Conservation (phyloP, 2,797 vertebrate genomes). For the Limnodromus scolopaceus region DNA sequence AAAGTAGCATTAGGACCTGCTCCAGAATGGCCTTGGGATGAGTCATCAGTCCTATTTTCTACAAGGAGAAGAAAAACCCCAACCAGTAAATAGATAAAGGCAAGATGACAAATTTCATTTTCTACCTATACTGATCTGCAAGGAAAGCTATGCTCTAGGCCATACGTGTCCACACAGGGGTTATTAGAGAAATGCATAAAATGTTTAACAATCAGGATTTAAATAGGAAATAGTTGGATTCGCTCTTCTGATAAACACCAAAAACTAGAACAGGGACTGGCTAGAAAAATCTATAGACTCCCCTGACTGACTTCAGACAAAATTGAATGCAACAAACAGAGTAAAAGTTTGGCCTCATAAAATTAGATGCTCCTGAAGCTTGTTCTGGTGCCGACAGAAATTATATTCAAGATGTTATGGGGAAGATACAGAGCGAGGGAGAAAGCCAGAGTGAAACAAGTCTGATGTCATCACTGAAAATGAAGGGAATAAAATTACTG, state of each 20-base stretch:
- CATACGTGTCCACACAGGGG: fast-evolving
- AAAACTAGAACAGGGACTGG: neutral
- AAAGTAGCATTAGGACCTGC: neutral
- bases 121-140: neutral
- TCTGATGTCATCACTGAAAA: neutral
- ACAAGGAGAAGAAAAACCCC: neutral
- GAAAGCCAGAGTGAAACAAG: neutral
- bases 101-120: neutral
- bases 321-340: neutral
- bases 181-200: neutral
- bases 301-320: neutral
- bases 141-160: neutral
- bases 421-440: neutral
- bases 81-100: neutral
- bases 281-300: neutral
- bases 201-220: neutral
- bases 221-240: neutral
- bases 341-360: neutral
- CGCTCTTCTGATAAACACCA: neutral
- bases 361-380: neutral
- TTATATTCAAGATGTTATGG: neutral
- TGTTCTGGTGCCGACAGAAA: neutral
- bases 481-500: neutral
- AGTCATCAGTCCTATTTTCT: neutral
- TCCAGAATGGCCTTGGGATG: neutral